Conservation (phyloP, 2,113 vertebrate genomes). For the Dasyurus viverrinus region DNA sequence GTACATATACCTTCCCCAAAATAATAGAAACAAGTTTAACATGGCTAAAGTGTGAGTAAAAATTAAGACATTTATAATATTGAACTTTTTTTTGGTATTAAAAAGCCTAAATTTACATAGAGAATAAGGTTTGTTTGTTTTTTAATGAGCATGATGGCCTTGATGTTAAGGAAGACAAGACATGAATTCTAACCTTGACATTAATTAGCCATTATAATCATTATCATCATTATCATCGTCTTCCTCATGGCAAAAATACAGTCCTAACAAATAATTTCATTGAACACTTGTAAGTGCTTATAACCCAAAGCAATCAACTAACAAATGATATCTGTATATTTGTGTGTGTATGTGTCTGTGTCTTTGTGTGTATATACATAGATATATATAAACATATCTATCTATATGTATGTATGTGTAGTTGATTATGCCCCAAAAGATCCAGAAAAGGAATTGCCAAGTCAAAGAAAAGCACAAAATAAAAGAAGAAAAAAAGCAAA, state of each 20-base stretch:
- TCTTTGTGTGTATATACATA: too few relatives aligned
- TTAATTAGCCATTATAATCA: not conserved
- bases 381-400: too few relatives aligned
- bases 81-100: not conserved
- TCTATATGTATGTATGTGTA: not conserved
- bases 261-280: not conserved
- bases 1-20: not conserved
- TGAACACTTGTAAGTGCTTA: not conserved
- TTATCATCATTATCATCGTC: not conserved
- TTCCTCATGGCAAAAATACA: not conserved
- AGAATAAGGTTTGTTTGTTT: not conserved
- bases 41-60: not conserved
- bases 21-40: not conserved
- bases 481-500: slow-evolving; percentile 28
- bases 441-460: slow-evolving; percentile 33
- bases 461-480: not conserved
- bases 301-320: slow-evolving; percentile 19
- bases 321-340: not conserved
- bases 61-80: not conserved
- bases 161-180: not conserved
- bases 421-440: not conserved
- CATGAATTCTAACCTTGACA: not conserved
- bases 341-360: not conserved
- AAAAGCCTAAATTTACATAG: not conserved
- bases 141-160: not conserved